These are phyloP conservation scores for Tragelaphus eurycerus DNA, from an alignment of 2,797 vertebrate species.

Conservation along the genomic window DNA sequence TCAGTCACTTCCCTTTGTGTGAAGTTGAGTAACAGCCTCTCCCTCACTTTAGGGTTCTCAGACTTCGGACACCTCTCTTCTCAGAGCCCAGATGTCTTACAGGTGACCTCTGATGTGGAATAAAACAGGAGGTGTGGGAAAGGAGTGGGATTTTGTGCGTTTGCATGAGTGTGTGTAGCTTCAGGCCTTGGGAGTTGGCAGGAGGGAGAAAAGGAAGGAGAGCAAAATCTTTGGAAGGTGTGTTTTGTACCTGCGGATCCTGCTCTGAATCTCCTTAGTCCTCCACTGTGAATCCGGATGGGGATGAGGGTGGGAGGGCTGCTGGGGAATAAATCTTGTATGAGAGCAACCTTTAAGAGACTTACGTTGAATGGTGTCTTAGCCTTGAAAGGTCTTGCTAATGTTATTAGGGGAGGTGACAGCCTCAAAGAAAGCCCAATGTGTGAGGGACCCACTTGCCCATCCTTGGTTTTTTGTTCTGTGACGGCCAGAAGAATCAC, in stretches of 20 bases:
- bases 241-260: slow-evolving; percentile 48
- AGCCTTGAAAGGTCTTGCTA: not conserved
- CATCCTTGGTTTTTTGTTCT: not conserved
- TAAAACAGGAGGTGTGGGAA: not conserved
- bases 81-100: slow-evolving; percentile 26
- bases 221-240: slow-evolving; percentile 36
- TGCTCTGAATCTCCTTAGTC: slow-evolving; percentile 61
- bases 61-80: not conserved
- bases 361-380: slow-evolving; percentile 1
- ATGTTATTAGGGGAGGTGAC: not conserved
- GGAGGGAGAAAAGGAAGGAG: slow-evolving; percentile 42
- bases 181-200: slow-evolving; percentile 45
- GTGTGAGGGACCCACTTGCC: not conserved
- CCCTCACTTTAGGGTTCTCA: not conserved
- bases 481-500: not conserved
- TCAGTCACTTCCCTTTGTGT: not conserved
- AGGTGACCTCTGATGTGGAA: slow-evolving; percentile 31
- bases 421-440: not conserved
- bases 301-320: slow-evolving; percentile 2
- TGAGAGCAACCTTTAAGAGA: slow-evolving; percentile 60
- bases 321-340: slow-evolving; percentile 75
- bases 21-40: not conserved
- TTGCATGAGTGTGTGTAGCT: slow-evolving; percentile 53
- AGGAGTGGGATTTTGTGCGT: slow-evolving; percentile 33
- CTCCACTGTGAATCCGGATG: slow-evolving; percentile 75